phyloP scores from a whole-genome alignment of 1,140 invertebrate genomes.

The Drosophila kepulauana region DNA sequence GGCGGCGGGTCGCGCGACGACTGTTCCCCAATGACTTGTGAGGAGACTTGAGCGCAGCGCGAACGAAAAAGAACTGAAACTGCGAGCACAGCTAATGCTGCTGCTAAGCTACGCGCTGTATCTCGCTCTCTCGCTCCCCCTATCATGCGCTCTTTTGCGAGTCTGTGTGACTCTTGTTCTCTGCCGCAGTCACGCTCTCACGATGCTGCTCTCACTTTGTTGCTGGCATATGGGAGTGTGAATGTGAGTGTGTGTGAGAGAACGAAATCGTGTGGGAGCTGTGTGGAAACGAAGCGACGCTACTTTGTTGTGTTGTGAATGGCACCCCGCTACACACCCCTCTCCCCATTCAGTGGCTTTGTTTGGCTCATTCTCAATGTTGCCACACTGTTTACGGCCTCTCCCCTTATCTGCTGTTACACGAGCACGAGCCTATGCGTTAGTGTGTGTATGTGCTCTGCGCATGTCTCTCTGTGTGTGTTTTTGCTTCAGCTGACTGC shows the following conservation, averaged over 20 bases:
- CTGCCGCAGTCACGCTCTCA: not conserved
- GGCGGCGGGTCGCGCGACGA: constrained; percentile 48
- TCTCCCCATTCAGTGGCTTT: constrained; percentile 15
- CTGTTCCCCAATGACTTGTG: constrained; percentile 32
- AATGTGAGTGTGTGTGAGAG: constrained; percentile 26
- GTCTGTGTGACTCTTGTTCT: too few relatives aligned
- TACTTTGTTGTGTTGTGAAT: constrained; percentile 45
- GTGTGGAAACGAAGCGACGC: constrained; percentile 22
- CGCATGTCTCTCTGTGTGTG: constrained; percentile 37
- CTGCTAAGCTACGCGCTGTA: constrained; percentile 43
- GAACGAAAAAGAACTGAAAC: constrained; percentile 71
- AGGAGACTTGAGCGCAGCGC: constrained; percentile 54
- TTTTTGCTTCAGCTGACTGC: constrained; percentile 33
- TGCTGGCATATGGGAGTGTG: not conserved
- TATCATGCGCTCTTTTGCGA: too few relatives aligned
- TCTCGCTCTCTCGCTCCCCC: constrained; percentile 23
- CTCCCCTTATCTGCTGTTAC: constrained; percentile 13
- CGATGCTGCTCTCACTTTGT: constrained; percentile 11
- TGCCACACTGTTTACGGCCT: constrained; percentile 48
- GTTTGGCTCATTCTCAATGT: constrained; percentile 51
- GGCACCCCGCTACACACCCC: not conserved
- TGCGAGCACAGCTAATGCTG: constrained; percentile 43
- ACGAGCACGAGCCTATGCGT: constrained; percentile 27
- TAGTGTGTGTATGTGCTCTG: constrained; percentile 24
- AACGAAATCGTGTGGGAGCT: constrained; percentile 17